Evolutionary conservation across 2,888 invertebrate genomes (phyloP).

Genomic region (Diaperis boleti): DNA sequence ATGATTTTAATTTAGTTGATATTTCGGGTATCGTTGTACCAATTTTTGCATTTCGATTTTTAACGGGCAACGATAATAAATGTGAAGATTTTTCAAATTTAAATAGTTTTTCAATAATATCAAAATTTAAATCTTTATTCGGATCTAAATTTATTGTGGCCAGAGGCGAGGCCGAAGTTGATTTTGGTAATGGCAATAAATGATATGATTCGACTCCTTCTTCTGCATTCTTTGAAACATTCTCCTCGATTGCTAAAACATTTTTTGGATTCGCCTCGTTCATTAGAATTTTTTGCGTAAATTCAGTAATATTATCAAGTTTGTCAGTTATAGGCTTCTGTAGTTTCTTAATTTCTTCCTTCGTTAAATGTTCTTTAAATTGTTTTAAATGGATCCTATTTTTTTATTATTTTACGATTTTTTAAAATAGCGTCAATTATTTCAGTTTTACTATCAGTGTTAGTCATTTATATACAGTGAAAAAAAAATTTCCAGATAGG

Average conservation of each 20-base stretch:
- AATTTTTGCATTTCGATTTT: slow-evolving; percentile 6
- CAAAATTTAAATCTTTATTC: slow-evolving; percentile 42
- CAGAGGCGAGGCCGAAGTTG: slow-evolving; percentile 37
- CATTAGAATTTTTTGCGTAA: neutral
- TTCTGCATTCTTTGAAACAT: slow-evolving; percentile 4
- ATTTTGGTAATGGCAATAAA: slow-evolving; percentile 41
- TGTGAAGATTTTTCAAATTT: slow-evolving; percentile 27
- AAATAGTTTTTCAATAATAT: slow-evolving; percentile 41
- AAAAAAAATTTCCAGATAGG: too few relatives aligned
- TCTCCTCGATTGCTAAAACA: slow-evolving; percentile 29
- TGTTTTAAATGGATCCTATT: slow-evolving; percentile 39
- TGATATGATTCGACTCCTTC: slow-evolving; percentile 6
- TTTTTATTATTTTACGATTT: slow-evolving; percentile 42
- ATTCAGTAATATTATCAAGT: too few relatives aligned
- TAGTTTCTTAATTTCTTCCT: too few relatives aligned
- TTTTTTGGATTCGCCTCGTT: neutral
- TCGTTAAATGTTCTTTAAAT: slow-evolving; percentile 39
- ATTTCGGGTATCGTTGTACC: slow-evolving; percentile 4
- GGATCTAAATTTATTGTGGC: slow-evolving; percentile 40
- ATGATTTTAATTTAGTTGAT: neutral
- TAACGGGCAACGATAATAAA: slow-evolving; percentile 24
- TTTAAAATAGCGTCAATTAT: slow-evolving; percentile 44
- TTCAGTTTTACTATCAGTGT: slow-evolving; percentile 31
- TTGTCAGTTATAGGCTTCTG: too few relatives aligned
- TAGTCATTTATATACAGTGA: too few relatives aligned